These are phyloP conservation scores for Keiferia lycopersicella DNA, from an alignment of 2,888 invertebrate genomes.

Conservation along the genomic window DNA sequence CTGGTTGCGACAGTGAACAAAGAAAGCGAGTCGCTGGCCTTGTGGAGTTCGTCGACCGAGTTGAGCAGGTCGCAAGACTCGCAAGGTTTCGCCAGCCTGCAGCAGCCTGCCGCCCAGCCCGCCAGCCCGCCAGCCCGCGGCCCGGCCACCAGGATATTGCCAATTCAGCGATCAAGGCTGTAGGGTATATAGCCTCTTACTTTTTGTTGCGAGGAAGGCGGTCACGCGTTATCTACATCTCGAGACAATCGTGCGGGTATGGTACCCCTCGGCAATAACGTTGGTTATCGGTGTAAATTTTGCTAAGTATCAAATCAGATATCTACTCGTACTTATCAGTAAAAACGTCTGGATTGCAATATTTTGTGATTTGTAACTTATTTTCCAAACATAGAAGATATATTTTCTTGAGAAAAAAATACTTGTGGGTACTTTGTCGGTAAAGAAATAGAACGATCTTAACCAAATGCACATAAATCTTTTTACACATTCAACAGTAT, in stretches of 20 bases:
- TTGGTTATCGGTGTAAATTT: neutral
- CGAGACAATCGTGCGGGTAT: constrained; percentile 2
- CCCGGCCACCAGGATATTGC: constrained; percentile 47
- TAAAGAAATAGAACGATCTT: constrained; percentile 10
- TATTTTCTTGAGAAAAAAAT: neutral
- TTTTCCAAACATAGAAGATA: neutral
- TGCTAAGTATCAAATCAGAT: too few relatives aligned
- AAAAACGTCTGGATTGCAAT: too few relatives aligned
- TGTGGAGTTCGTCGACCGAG: constrained; percentile 79
- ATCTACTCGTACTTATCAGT: too few relatives aligned
- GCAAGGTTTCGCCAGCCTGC: constrained; percentile 81
- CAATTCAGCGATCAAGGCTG: constrained; percentile 79
- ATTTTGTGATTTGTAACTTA: too few relatives aligned
- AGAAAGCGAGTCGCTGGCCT: constrained; percentile 77
- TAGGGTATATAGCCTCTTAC: constrained; percentile 65
- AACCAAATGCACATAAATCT: constrained; percentile 18
- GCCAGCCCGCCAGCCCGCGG: constrained; percentile 45
- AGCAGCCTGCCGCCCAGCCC: constrained; percentile 71
- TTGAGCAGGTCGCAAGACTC: constrained; percentile 80
- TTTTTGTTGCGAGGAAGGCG: constrained; percentile 63
- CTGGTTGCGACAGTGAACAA: constrained; percentile 65
- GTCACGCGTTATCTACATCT: constrained; percentile 32
- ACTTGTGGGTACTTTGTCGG: neutral
- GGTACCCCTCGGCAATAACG: neutral
- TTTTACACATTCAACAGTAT: constrained; percentile 6